Evolutionary conservation across 2,113 vertebrate species (phyloP), one percentile per base, ranked within the genome.

Genomic region (Eurystomus gularis): DNA sequence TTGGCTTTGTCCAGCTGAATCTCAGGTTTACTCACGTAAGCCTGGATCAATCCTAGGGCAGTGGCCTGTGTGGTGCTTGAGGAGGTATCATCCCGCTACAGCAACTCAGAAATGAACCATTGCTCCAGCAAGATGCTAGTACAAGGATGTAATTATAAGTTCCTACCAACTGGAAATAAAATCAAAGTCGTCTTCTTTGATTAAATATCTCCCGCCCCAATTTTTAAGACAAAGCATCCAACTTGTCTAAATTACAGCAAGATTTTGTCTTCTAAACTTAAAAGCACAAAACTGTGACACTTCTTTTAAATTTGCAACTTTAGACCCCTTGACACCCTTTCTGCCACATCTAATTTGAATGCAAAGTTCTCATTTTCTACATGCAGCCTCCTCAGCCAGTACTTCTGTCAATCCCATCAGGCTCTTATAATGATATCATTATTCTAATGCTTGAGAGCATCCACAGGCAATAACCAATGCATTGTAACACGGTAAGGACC

Each of bases 371-470:
- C 35, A 5, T 64, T 71, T 66, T 75, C n/a, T 21, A 13, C 25
- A 8, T 1, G 4, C 11, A 39, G 6, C 6, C 55, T 48, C 28
- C 33, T 48, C 7, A 1, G 42, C 37, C 72, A 78, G 1, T 8
- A 25, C n/a, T 65, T 66, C 75, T 75, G 33, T 7, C 91, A 75
- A 2, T 46, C 25, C 64, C 54, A 71, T 24, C 60, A 64, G 26
- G 46, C 4, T 71, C 35, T 58, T 42, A 4, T 33, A 52, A 4
- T 1, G 3, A 13, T 33, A 35, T 11, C 1, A 0, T 62, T 66
- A 21, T 40, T 48, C 28, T 68, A 58, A 44, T 12, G 46, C 51
- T 64, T 58, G 33, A 17, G 35, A 68, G 58, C 16, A n/a, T 11
- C 58, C 61, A 14, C 21, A 66, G 35, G 37, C 55, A 66, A 11